Evolutionary conservation across 1,140 invertebrate genomes (phyloP), one percentile per base, ranked within the genome.

Genomic region (Drosophila pectinifera): DNA sequence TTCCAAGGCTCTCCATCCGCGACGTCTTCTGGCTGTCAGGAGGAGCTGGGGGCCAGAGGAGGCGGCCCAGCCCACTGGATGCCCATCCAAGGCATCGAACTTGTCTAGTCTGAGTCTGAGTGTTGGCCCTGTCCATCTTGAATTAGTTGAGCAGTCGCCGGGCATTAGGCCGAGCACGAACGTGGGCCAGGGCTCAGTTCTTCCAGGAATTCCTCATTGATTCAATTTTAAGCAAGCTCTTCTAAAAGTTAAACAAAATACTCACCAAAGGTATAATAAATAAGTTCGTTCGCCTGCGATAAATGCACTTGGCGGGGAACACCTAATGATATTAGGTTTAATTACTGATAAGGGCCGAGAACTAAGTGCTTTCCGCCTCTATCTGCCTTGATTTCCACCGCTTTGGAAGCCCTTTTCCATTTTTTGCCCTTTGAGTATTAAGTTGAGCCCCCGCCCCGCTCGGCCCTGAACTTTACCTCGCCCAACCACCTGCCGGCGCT

Each of bases 61-160:
- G 63, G 3, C 28, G 43, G 38, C 38, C 34, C 38, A 72, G 34
- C 43, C 65, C 43, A 75, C 81, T 78, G 58, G 82, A 86, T 86
- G 83, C 75, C 83, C 83, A 86, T 83, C 76, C 84, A 79, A 76
- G 83, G 83, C 83, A 86, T 88, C 85, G 83, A 86, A 86, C 83
- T 86, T 86, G 68, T 72, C 68, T 70, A 70, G 64, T 42, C 16
- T 61, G 41, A n/a, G n/a, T n/a, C n/a, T 75, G 73, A 75, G 73
- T 75, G 73, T 75, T 63, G 70, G 68, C 57, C 64, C 68, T 72
- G 68, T 70, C 65, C 68, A 70, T 72, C 68, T 46, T 56, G 68
- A 72, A 72, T 72, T 72, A 72, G 68, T 70, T 72, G 65, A 53
- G 42, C 65, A 72, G 65, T 72, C 68, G 68, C 51, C 36, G 20